phyloP scores from a whole-genome alignment of 2,888 invertebrate genomes.

The Galeruca laticollis region DNA sequence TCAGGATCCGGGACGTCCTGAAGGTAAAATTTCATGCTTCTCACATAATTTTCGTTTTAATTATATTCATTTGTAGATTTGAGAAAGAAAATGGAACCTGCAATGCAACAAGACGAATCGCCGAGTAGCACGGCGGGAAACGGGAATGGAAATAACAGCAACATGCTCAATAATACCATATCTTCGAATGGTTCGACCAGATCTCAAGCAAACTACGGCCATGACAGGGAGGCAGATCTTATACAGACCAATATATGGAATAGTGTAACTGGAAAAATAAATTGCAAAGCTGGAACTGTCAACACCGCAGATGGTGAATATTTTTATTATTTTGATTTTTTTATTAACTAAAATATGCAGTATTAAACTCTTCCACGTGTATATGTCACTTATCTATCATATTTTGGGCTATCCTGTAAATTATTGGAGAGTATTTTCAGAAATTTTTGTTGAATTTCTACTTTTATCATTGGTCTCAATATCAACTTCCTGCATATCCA shows the following conservation, averaged over 20 bases:
- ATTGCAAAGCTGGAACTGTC: constrained; percentile 80
- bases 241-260: constrained; percentile 71
- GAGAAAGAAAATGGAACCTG: constrained; percentile 79
- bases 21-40: constrained; percentile 62
- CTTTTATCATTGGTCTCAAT: too few relatives aligned
- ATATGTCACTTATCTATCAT: too few relatives aligned
- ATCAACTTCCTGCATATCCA: too few relatives aligned
- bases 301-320: constrained; percentile 86
- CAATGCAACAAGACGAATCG: constrained; percentile 61
- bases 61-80: constrained; percentile 72
- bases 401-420: too few relatives aligned
- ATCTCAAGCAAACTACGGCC: constrained; percentile 69
- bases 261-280: constrained; percentile 69
- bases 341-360: neutral
- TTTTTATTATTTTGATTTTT: neutral
- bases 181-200: constrained; percentile 69
- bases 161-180: constrained; percentile 59
- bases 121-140: constrained; percentile 62
- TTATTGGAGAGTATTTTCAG: too few relatives aligned
- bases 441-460: too few relatives aligned
- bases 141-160: constrained; percentile 49
- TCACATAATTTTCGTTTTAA: neutral
- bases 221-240: constrained; percentile 67
- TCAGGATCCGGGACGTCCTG: constrained; percentile 67
- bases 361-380: too few relatives aligned